Evolutionary conservation across 2,113 vertebrate species (phyloP), one percentile per base, ranked within the genome.

Genomic region (Thalassarche chlororhynchos): DNA sequence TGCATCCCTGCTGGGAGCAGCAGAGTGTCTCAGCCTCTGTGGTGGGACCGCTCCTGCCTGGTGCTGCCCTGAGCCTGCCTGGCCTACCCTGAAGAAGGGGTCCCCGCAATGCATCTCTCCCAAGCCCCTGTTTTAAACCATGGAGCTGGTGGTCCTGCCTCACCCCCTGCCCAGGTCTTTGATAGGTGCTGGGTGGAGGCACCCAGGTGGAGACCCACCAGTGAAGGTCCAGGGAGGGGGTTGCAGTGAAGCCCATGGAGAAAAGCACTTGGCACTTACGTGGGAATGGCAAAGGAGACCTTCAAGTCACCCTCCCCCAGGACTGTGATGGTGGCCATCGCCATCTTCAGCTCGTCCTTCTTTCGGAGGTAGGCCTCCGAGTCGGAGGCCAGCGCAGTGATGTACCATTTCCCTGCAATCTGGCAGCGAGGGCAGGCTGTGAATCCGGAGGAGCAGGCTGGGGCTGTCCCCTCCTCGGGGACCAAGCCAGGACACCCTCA

Each of bases 371-470:
- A 88, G 20, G 3, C 6, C 47, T 87, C 1, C 0, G 55, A 87
- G 76, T 86, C 21, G 0, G 96, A 95, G 55, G 95, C 95, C 76
- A 92, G 57, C 36, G 96, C 96, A 12, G 52, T 6, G n/a, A 97
- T 66, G 47, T 95, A 3, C 97, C 96, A 96, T 75, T 9, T 94
- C 42, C 97, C 97, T 89, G 25, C 51, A 87, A 96, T 3, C 96
- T 97, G 86, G 23, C 31, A 83, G 51, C 1, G 2, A 64, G n/a
- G 46, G 26, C 2, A 11, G 42, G 32, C 46, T 58, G 32, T 96
- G 71, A 95, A 82, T 25, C 44, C 0, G 2, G 64, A 60, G 84
- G 26, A 71, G 55, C 55, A 66, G n/a, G 19, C 47, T 49, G 68
- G 44, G 40, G 8, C 25, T 42, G 20, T n/a, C 10, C 25, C 54